Conservation (phyloP, 1,140 invertebrate genomes). For the Zophobas atratus region DNA sequence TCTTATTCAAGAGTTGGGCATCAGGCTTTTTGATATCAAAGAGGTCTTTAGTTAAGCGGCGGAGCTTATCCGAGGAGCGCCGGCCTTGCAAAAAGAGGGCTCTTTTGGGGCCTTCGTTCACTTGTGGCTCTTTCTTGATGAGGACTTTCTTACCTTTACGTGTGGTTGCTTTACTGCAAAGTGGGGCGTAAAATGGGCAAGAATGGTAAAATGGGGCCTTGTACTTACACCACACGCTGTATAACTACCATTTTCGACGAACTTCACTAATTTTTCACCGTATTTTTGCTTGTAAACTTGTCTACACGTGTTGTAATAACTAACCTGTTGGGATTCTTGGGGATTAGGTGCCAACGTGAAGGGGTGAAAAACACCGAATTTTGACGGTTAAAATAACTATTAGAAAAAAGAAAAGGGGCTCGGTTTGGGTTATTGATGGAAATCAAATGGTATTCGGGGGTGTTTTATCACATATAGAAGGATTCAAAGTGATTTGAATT, state of each 20-base stretch:
- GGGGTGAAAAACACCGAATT: neutral
- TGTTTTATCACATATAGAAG: too few species aligned
- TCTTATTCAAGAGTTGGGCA: constrained; percentile 81
- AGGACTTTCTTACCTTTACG: constrained; percentile 90
- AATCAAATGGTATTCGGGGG: neutral
- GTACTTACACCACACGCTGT: constrained; percentile 64
- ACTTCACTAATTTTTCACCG: constrained; percentile 44
- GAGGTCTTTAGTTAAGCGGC: constrained; percentile 89
- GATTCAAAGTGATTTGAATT: too few species aligned
- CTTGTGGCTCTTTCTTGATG: constrained; percentile 86
- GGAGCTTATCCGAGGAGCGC: constrained; percentile 84
- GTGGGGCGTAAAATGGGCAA: neutral
- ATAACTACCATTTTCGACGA: constrained; percentile 59
- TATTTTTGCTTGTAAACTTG: constrained; percentile 51
- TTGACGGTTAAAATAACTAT: neutral
- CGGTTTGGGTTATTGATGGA: neutral
- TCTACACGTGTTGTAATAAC: constrained; percentile 60
- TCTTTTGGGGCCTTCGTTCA: constrained; percentile 91
- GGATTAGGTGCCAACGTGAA: neutral
- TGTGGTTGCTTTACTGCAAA: constrained; percentile 89
- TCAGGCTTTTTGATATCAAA: constrained; percentile 91
- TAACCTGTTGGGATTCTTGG: constrained; percentile 7
- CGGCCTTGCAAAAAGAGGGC: constrained; percentile 89
- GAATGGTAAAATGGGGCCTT: constrained; percentile 9
- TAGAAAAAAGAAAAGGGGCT: too few species aligned